These are phyloP conservation scores for Megalonaias nervosa DNA, from an alignment of 1,140 invertebrate genomes.

Conservation along the genomic window DNA sequence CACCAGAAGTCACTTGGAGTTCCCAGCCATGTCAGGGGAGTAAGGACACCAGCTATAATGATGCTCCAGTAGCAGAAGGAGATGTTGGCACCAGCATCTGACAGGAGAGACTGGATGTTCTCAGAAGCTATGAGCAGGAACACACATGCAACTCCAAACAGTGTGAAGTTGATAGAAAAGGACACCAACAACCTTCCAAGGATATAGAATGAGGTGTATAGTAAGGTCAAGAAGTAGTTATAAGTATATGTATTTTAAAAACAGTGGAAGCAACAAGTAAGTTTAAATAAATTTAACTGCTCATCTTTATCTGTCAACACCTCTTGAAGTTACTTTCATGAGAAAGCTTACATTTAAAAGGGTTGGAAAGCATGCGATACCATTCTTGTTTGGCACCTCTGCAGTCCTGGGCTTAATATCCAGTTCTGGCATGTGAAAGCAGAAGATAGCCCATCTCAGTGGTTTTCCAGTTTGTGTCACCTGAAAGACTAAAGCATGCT, in stretches of 20 bases:
- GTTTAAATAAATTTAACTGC: background rate
- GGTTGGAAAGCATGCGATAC: too few species aligned
- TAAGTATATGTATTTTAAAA: background rate
- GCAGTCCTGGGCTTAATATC: too few species aligned
- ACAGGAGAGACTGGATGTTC: conserved; percentile 54
- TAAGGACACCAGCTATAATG: conserved; percentile 76
- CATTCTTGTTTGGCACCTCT: too few species aligned
- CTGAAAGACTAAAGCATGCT: too few species aligned
- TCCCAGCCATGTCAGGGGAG: conserved; percentile 80
- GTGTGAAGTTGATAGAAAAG: conserved; percentile 75
- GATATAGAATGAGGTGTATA: background rate
- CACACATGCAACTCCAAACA: conserved; percentile 81
- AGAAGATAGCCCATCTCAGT: too few species aligned
- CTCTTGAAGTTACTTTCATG: too few species aligned
- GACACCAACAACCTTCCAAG: conserved; percentile 71
- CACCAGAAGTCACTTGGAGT: conserved; percentile 77
- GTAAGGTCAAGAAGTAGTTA: background rate
- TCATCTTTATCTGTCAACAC: too few species aligned
- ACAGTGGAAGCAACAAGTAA: conserved; percentile 1
- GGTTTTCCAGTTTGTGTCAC: too few species aligned
- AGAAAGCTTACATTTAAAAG: too few species aligned
- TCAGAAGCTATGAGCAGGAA: conserved; percentile 80
- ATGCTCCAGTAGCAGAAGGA: conserved; percentile 77
- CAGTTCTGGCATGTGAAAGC: too few species aligned
- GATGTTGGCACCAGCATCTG: conserved; percentile 22